A percentile compares a stretch with the other conserved stretches of the same genome.
These are phyloP conservation scores for Aelia acuminata DNA, from an alignment of 2,888 invertebrate species.

Conservation along the genomic window DNA sequence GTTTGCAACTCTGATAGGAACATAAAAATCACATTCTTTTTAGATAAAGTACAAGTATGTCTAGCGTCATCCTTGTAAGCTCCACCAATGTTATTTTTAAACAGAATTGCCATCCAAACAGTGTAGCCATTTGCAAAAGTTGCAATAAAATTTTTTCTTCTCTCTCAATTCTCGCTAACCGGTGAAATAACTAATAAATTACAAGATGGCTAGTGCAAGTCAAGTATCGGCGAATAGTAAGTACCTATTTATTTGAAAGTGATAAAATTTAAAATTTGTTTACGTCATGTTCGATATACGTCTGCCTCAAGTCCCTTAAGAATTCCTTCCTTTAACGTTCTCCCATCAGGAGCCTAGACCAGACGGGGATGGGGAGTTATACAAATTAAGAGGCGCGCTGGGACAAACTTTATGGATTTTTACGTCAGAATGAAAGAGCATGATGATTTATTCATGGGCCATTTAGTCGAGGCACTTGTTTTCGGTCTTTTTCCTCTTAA, in stretches of 20 bases:
- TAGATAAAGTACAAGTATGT: no score
- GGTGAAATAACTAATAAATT: no score
- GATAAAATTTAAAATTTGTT: neutral
- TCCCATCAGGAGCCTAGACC: neutral
- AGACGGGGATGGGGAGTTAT: neutral
- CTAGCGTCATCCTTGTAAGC: no score
- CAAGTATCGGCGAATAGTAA: neutral
- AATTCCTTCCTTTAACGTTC: neutral
- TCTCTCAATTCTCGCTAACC: no score
- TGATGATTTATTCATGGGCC: constrained; percentile 44
- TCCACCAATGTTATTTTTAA: no score
- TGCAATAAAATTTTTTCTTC: no score
- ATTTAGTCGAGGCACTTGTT: constrained; percentile 44
- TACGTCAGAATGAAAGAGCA: constrained; percentile 44
- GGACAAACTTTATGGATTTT: constrained; percentile 43
- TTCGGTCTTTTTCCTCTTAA: constrained; percentile 48
- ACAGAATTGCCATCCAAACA: no score
- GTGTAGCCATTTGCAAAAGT: no score
- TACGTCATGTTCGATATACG: neutral
- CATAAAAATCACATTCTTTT: no score
- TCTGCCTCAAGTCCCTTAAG: neutral
- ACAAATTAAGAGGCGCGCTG: constrained; percentile 12
- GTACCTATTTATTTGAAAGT: neutral
- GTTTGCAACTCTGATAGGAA: no score
- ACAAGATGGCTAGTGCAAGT: neutral